Evolutionary conservation across 2,888 invertebrate species (phyloP).

Genomic region (Eustalomyia histrio): DNA sequence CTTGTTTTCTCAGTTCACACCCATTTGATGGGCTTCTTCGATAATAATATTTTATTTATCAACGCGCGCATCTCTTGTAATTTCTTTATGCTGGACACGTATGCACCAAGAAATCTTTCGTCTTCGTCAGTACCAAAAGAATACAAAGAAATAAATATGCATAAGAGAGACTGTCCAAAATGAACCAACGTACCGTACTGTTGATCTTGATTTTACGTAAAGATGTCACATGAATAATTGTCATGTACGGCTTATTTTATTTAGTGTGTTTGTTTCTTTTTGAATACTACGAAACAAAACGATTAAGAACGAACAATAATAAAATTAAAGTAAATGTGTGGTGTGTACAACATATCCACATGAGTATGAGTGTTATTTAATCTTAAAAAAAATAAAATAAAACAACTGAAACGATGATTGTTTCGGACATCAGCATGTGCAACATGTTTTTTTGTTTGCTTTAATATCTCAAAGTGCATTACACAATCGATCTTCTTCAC

Average conservation of each 20-base stretch:
- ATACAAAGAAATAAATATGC: slow-evolving; percentile 28
- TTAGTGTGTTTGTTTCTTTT: slow-evolving; percentile 18
- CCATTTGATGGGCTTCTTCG: slow-evolving; percentile 58
- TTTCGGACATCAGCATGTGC: slow-evolving; percentile 69
- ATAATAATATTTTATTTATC: slow-evolving; percentile 52
- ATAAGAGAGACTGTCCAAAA: slow-evolving; percentile 50
- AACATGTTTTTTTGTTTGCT: slow-evolving; percentile 68
- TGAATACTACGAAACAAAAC: slow-evolving; percentile 56
- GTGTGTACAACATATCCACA: slow-evolving; percentile 19
- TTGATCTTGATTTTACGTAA: slow-evolving; percentile 59
- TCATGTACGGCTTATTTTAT: slow-evolving; percentile 58
- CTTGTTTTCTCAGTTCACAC: slow-evolving; percentile 52
- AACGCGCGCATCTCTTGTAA: slow-evolving; percentile 50
- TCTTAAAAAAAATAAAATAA: slow-evolving; percentile 3
- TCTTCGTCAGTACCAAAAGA: slow-evolving; percentile 25
- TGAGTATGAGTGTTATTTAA: slow-evolving; percentile 24
- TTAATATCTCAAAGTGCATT: slow-evolving; percentile 49
- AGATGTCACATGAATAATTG: slow-evolving; percentile 67
- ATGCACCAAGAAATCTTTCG: slow-evolving; percentile 53
- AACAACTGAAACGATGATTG: slow-evolving; percentile 40
- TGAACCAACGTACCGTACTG: slow-evolving; percentile 21
- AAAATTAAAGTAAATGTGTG: slow-evolving; percentile 35
- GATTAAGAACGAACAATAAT: slow-evolving; percentile 37
- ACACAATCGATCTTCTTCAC: slow-evolving; percentile 61
- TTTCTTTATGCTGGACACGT: slow-evolving; percentile 67